Evolutionary conservation across 2,113 vertebrate species (phyloP), one percentile per base, ranked within the genome.

Genomic region (Oostethus manadensis): DNA sequence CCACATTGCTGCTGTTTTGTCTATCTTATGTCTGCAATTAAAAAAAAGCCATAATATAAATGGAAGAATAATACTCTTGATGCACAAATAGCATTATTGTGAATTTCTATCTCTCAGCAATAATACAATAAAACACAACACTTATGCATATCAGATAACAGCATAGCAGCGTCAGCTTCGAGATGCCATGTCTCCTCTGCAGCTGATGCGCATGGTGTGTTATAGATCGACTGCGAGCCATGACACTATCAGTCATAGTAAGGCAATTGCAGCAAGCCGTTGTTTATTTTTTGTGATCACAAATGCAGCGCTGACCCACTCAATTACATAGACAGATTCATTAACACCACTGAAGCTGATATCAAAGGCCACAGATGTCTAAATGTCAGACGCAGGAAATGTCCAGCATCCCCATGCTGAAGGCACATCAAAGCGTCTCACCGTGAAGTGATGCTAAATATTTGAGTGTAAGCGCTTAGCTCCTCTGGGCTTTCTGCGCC

Each of bases 391-490:
- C 53, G 44, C 56, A 38, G 20, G 18, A 70, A 46, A 33, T 56
- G 51, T 59, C 20, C 55, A 3, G 10, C 48, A 13, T 48, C 8
- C 9, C 60, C 40, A 54, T 64, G 51, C 60, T 71, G 64, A 46
- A 76, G 13, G 58, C 40, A 0, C 67, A 67, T 78, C 62, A 74
- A 26, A 70, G 60, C 66, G 33, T 45, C 59, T 47, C 49, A 47
- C 33, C 57, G 38, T 67, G 51, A 50, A 64, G 49, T 75, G 56
- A 64, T 43, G 61, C 56, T 73, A 62, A 68, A 66, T 59, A n/a
- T 62, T 23, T 67, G 65, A 73, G 50, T 56, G 60, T 38, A 68
- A 72, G 61, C 43, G 1, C 45, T 67, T 26, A 35, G 64, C 63
- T 74, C 50, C 54, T 66, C 44, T 15, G 58, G 38, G 22, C 47